A percentile compares a stretch with the other conserved stretches of the same genome.
These are phyloP conservation scores for Lobophora halterata DNA, from an alignment of 2,888 invertebrate genomes.

Conservation along the genomic window DNA sequence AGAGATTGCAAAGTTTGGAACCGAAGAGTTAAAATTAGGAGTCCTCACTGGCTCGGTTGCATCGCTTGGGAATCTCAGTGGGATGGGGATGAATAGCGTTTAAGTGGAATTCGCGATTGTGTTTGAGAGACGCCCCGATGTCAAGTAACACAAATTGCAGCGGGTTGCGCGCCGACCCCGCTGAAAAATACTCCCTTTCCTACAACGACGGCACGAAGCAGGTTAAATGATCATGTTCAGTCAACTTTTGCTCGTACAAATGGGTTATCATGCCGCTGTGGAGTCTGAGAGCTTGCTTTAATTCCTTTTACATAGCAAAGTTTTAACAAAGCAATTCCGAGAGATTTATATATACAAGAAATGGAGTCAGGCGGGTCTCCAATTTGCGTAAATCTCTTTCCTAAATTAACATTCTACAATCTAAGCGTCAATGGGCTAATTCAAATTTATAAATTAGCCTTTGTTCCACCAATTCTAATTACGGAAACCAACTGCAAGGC, in stretches of 20 bases:
- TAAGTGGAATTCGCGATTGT: conserved; percentile 55
- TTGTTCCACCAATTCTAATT: no score
- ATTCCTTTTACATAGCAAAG: conserved; percentile 20
- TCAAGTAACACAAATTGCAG: conserved; percentile 62
- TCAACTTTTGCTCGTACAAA: conserved; percentile 51
- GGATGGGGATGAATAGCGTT: conserved; percentile 58
- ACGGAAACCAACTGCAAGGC: no score
- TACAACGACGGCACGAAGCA: conserved; percentile 48
- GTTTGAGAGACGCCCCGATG: conserved; percentile 45
- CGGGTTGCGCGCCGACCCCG: conserved; percentile 42
- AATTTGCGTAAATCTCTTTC: no score
- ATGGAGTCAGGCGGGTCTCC: no score
- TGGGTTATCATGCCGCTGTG: conserved; percentile 34
- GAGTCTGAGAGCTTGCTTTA: conserved; percentile 26
- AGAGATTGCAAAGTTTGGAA: conserved; percentile 24
- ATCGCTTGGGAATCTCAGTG: no score
- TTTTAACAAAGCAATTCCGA: conserved; percentile 13
- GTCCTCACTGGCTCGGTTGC: conserved; percentile 37
- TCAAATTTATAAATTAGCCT: no score
- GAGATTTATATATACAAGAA: no score
- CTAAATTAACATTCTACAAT: no score
- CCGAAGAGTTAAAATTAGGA: conserved; percentile 16
- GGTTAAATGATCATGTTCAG: conserved; percentile 63
- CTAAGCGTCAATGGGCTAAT: no score
- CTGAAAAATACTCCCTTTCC: conserved; percentile 63